These are phyloP conservation scores for Oostethus manadensis DNA, from an alignment of 2,113 vertebrate genomes.

Conservation along the genomic window DNA sequence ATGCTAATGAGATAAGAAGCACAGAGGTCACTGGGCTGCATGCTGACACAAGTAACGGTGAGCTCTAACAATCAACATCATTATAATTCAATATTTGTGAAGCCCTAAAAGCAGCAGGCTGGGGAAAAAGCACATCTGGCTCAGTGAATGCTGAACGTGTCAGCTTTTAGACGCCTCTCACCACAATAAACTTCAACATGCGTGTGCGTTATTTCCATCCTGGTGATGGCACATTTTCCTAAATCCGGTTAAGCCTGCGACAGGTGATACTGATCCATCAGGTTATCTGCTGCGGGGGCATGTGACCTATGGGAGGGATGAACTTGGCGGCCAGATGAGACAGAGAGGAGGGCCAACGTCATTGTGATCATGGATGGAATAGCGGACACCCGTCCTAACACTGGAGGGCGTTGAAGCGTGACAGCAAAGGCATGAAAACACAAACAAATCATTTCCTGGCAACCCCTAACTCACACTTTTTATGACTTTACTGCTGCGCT, in stretches of 20 bases:
- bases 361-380: too few relatives aligned
- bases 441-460: too few relatives aligned
- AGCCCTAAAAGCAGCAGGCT: background rate
- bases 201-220: constrained; percentile 46
- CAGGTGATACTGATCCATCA: constrained; percentile 52
- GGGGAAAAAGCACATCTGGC: background rate
- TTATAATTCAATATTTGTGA: background rate
- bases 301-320: constrained; percentile 21
- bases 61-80: too few relatives aligned
- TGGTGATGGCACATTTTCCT: constrained; percentile 38
- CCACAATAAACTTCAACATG: background rate
- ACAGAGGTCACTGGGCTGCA: constrained; percentile 26
- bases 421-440: too few relatives aligned
- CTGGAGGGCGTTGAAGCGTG: too few relatives aligned
- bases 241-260: constrained; percentile 22
- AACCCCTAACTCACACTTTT: too few relatives aligned
- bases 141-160: background rate
- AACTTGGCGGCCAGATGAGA: background rate
- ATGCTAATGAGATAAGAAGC: constrained; percentile 37
- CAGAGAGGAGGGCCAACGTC: background rate
- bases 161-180: background rate
- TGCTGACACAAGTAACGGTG: background rate
- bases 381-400: too few relatives aligned
- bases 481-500: too few relatives aligned
- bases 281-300: constrained; percentile 9